Base-by-base conservation (phyloP, 2,797 vertebrate species). In the Sebastes kiyomatsui region DNA sequence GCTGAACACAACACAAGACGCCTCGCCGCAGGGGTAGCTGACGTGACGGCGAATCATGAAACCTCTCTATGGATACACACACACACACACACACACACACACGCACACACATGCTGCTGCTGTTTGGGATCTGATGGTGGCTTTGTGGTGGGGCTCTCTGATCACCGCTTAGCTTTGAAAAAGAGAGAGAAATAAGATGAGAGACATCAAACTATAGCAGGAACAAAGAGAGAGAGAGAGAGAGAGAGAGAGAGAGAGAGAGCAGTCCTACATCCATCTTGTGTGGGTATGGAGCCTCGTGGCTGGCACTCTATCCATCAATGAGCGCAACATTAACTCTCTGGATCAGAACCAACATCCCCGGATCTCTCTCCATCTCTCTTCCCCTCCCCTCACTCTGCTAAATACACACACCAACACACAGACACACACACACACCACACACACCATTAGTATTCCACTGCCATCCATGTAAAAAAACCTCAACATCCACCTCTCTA, bases 271-370 rank as follows among this genome's bases (percentile, higher is more conserved):
- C 95, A 97, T 98, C 96, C 96, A 97, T 97, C 97, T 97, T 97
- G 96, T 96, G 96, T 96, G 95, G 96, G 97, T 96, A 96, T 94
- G 96, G 96, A 97, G 97, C 96, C 96, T 97, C 85, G 94, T 96
- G 95, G 94, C 96, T 98, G 97, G 97, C 97, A 97, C 95, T 95
- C 96, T 97, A 98, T 98, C 97, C 97, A 98, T 98, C 97, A 98
- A 97, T 96, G 96, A 96, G 96, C 97, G 97, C 97, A 97, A 98
- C 97, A 98, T 98, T 98, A 98, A 97, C 97, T 97, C 96, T 97
- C 96, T 98, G 97, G 97, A 98, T 97, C 95, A 88, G 96, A 97
- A 96, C 97, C 97, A 98, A 97, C 95, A 91, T 91, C 90, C 89
- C 90, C 90, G 84, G 91, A 93, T 95, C 93, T 90, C 90, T 79